These are phyloP conservation scores for Dipus sagitta DNA, from an alignment of 2,797 vertebrate genomes.

Conservation along the genomic window DNA sequence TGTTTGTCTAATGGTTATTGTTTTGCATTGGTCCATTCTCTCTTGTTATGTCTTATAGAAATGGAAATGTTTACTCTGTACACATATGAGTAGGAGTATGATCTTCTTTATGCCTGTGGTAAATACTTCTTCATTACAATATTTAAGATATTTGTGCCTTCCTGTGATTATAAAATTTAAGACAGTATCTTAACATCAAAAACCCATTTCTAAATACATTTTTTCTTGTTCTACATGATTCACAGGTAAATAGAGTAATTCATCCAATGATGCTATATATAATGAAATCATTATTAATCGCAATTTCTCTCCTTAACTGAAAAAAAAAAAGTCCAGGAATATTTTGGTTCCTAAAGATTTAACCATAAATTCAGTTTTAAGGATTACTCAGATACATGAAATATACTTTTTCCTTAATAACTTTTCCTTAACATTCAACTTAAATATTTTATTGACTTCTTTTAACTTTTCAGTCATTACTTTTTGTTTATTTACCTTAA, in stretches of 20 bases:
- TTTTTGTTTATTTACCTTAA: conserved; percentile 15
- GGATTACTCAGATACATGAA: conserved; percentile 22
- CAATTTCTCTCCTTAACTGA: background rate
- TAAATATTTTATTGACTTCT: background rate
- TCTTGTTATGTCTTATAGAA: too few relatives aligned
- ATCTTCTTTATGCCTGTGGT: background rate
- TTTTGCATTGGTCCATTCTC: too few relatives aligned
- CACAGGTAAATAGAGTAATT: background rate
- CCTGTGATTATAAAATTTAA: background rate
- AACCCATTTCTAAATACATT: background rate
- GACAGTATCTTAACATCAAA: background rate
- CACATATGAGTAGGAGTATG: background rate
- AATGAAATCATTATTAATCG: background rate
- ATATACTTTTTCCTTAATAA: background rate
- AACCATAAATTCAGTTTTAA: background rate
- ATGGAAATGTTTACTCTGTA: background rate
- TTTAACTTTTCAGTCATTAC: background rate
- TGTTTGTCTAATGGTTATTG: too few relatives aligned
- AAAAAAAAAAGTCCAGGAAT: background rate
- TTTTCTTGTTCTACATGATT: background rate
- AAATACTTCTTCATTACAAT: background rate
- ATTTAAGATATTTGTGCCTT: background rate
- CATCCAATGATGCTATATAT: background rate
- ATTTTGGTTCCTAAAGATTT: conserved; percentile 38
- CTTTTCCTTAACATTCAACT: conserved; percentile 2